Evolutionary conservation across 2,113 vertebrate genomes (phyloP), one percentile per base, ranked within the genome.

Genomic region (Ivindomyrus marchei): DNA sequence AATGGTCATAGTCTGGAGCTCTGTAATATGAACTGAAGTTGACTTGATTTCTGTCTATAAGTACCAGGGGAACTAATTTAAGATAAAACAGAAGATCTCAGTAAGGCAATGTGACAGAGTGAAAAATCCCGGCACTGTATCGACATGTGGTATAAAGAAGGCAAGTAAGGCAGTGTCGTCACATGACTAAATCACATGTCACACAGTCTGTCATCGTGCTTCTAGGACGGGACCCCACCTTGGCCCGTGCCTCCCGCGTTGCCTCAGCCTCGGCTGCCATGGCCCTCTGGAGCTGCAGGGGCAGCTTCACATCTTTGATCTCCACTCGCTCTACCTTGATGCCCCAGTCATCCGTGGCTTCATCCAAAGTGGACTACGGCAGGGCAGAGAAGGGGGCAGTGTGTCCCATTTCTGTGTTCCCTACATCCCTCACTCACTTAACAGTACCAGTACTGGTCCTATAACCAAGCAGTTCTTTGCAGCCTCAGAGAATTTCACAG

Each of bases 311-410:
- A 0, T 99, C 98, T 92, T 99, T 99, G 89, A 99, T 99, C 92
- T 99, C 98, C 94, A 99, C 98, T 0, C 98, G 97, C 92, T 99
- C 97, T 93, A 99, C 98, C 91, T 99, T 99, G 91, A 99, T 99
- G 1, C 98, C 98, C 98, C 98, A 99, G 13, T 97, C 92, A 0
- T 99, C 98, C 0, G 98, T 99, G 10, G 98, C 98, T 0, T 97
- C 97, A 13, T 99, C 98, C 87, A 99, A 96, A 0, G 97, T 95
- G 19, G 46, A 89, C 98, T 99, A 80, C 11, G 2, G 56, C 27
- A 84, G 50, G 56, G 89, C 39, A 88, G 11, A 87, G 87, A 6
- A 19, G 24, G 42, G 24, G 46, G 4, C 36, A 85, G 62, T 31
- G 74, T 80, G 74, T 80, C 74, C 74, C 74, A 80, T 77, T 62